Base-by-base conservation (phyloP, 2,113 vertebrate species). In the Charadrius vociferus region DNA sequence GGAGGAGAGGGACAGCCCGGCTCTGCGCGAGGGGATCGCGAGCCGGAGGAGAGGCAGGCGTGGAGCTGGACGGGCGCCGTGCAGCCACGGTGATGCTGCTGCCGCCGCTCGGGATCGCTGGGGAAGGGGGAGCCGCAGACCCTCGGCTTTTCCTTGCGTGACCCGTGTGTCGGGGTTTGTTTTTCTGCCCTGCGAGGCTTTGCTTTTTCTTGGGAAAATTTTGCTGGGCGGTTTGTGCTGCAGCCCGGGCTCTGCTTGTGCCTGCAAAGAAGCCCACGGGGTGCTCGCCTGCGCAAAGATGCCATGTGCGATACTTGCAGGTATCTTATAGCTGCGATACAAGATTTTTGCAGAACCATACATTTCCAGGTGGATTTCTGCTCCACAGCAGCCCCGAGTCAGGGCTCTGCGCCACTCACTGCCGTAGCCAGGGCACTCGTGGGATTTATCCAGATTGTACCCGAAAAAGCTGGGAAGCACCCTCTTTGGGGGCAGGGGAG, bases 301-400 rank as follows among this genome's bases (percentile, higher is more conserved):
- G 17, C 3, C 7, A 1, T 3, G 0, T 19, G 39, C n/a, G 2
- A 9, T 9, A 9, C 19, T 29, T 39, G 26, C 5, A 7, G 17
- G 27, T 29, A 14, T 29, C 18, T 63, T 14, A 6, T 41, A 18
- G 26, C 61, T 39, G 61, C 16, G 6, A 27, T 18, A 27, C 11
- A 10, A 32, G 30, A 4, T 32, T 1, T 50, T 62, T 14, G 24
- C 36, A 61, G 61, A 16, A 4, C 30, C 2, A 0, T 13, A 4
- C 2, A 0, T 32, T 59, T 68, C 15, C 50, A 19, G 78, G 21
- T 12, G 62, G 27, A 21, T 77, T 70, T 83, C 47, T 70, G 55
- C 47, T 68, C 62, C 70, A 6, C 14, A 10, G 1, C n/a, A n/a
- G 13, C 50, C 24, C n/a, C 2, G 15, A 58, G 59, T 3, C 10